Evolutionary conservation across 2,113 vertebrate species (phyloP).

Genomic region (Amblyopsis rosae): DNA sequence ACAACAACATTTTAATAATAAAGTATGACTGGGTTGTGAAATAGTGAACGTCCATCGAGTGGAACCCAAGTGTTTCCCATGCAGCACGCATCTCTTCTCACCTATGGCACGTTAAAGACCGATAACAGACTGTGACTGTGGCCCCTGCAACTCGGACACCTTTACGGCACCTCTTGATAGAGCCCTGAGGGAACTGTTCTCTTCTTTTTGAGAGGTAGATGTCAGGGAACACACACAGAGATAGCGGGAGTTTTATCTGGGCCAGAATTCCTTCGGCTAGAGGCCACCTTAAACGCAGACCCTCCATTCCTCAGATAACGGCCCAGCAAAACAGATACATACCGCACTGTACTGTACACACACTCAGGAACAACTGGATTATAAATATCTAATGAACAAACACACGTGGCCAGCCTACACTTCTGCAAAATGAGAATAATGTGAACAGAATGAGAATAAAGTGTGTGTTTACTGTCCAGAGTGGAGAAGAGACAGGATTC

Average conservation of each 20-base stretch:
- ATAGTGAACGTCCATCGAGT: too few species aligned
- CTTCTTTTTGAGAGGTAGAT: background rate
- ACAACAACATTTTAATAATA: too few species aligned
- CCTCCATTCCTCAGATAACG: conserved; percentile 58
- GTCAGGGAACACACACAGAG: background rate
- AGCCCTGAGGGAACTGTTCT: conserved; percentile 23
- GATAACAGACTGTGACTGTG: conserved; percentile 32
- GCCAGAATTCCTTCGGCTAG: conserved; percentile 59
- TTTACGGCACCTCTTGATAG: conserved; percentile 13
- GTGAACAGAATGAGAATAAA: too few species aligned
- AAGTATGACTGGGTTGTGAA: too few species aligned
- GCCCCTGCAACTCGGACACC: background rate
- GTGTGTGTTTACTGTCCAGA: too few species aligned
- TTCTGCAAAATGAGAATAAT: too few species aligned
- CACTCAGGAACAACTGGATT: background rate
- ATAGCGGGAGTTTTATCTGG: conserved; percentile 60
- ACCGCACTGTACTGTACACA: conserved; percentile 31
- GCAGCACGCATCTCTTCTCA: conserved; percentile 26
- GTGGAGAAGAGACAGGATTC: too few species aligned
- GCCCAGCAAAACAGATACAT: conserved; percentile 25
- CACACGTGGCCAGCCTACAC: background rate
- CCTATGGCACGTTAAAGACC: background rate
- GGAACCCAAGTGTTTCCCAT: conserved; percentile 1
- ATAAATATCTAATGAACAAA: background rate
- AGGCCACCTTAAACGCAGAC: conserved; percentile 34